Conservation (phyloP, 1,140 invertebrate genomes). For the Lepidurus apus region DNA sequence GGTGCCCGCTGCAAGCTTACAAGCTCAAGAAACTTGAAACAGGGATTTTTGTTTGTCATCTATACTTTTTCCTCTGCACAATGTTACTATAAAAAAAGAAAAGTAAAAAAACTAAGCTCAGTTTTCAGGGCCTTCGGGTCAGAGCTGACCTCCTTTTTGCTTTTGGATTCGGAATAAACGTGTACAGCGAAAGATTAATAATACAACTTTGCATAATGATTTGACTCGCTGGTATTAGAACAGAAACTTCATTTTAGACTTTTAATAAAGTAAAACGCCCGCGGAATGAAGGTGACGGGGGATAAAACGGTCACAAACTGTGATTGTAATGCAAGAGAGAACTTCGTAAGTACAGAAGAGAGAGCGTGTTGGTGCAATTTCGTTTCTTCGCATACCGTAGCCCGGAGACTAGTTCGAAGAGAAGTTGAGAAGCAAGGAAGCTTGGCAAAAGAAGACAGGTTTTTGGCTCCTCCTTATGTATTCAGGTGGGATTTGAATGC, state of each 20-base stretch:
- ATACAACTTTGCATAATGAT: background rate
- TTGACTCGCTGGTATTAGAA: background rate
- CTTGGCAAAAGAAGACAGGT: background rate
- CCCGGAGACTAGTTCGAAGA: background rate
- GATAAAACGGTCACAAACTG: background rate
- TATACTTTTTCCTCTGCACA: background rate
- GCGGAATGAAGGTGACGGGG: too few relatives aligned
- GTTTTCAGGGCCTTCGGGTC: background rate
- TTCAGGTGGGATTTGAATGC: background rate
- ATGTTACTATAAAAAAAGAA: background rate
- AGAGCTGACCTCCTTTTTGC: background rate
- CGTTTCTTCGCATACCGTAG: background rate
- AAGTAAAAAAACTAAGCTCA: background rate
- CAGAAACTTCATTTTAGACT: background rate
- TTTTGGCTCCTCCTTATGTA: background rate
- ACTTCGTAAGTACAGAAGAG: background rate
- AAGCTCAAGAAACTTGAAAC: background rate
- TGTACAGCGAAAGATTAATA: background rate
- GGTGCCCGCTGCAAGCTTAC: background rate
- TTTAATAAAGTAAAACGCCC: too few relatives aligned
- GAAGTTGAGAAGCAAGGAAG: background rate
- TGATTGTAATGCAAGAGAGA: background rate
- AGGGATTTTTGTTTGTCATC: background rate
- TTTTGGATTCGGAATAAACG: background rate
- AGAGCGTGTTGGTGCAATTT: background rate